Base-by-base conservation (phyloP, 2,797 vertebrate species). In the Sarcophilus harrisii region DNA sequence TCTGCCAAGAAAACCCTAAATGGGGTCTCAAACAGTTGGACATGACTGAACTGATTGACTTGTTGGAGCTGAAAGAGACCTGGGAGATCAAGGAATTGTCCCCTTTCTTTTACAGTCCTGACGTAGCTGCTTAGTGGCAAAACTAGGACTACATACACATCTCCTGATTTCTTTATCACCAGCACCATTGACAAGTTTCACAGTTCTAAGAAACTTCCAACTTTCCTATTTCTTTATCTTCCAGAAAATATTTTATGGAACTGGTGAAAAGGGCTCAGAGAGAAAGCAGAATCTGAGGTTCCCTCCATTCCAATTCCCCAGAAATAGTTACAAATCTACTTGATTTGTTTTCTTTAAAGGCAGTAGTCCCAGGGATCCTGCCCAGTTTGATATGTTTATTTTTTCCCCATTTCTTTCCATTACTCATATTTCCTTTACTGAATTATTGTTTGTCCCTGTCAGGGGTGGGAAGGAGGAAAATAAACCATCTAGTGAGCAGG, bases 391-490 rank as follows among this genome's bases (percentile, higher is more conserved):
- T 96, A 66, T 96, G 96, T 97, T 97, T 97, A 91, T 96, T 98
- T 98, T 60, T 92, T 94, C 95, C 38, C 38, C 24, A 24, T 94
- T 94, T 97, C 94, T 97, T 97, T 97, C 97, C 97, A 96, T 97
- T 98, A 96, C 97, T 97, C 95, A 95, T 95, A 96, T 97, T 97
- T 97, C 94, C 96, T 97, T 96, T 95, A n/a, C 95, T 93, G 93
- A 95, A 96, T 95, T 96, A 92, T 92, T 97, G 93, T 95, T 96
- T 98, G 94, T 95, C 89, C 91, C 92, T 97, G 66, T 38, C 55
- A 21, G 59, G 30, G 92, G 14, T 62, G 38, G 27, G 93, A 73
- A 45, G 57, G 45, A 52, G 66, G 92, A 87, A 93, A 92, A 94
- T 92, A 95, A 97, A 95, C 95, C 59, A 95, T 92, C 94, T 18